phyloP scores from a whole-genome alignment of 2,113 vertebrate species.

The Upupa epops region DNA sequence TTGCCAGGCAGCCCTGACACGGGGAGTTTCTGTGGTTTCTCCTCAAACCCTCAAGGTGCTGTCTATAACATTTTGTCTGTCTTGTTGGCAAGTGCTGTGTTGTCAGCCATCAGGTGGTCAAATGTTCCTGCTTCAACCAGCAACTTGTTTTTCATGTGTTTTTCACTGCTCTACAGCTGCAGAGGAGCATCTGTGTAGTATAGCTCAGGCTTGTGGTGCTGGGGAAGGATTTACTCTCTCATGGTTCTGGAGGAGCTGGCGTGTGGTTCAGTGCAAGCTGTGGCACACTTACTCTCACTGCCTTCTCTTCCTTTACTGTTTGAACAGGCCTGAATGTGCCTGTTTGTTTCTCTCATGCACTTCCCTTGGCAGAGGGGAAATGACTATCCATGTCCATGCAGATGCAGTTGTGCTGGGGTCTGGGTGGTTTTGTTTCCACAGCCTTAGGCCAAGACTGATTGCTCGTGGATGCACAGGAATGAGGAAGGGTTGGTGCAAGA shows the following conservation, averaged over 20 bases:
- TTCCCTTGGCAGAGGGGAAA: background rate
- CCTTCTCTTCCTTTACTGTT: background rate
- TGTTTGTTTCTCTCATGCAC: background rate
- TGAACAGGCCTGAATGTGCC: background rate
- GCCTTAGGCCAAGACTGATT: background rate
- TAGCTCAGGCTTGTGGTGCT: background rate
- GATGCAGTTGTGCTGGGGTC: background rate
- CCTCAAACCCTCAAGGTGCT: background rate
- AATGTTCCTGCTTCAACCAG: background rate
- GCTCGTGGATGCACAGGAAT: background rate
- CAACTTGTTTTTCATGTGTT: background rate
- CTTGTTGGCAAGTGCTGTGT: background rate
- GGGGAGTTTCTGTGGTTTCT: background rate
- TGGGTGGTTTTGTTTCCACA: background rate
- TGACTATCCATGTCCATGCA: background rate
- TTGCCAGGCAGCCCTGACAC: accelerated
- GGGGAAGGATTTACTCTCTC: background rate
- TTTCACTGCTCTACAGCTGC: background rate
- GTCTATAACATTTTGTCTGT: background rate
- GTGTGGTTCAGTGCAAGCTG: background rate
- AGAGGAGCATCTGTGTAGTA: background rate
- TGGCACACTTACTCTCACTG: background rate
- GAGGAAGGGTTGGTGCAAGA: background rate
- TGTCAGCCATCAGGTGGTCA: background rate
- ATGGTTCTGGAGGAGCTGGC: background rate